phyloP scores from a whole-genome alignment of 2,113 vertebrate species.

The Odocoileus virginianus region DNA sequence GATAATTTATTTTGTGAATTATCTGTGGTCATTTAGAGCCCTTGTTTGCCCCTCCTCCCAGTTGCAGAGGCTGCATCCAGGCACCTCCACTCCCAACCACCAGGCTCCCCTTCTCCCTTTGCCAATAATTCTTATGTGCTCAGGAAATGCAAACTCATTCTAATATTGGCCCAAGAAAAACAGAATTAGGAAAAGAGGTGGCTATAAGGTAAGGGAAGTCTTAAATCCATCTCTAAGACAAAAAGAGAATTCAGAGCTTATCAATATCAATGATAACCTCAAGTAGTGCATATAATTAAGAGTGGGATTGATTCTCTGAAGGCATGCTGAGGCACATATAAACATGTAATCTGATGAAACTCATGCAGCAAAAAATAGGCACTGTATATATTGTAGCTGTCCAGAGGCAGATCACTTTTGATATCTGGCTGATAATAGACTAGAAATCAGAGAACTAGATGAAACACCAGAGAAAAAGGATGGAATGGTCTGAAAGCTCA shows the following conservation, averaged over 20 bases:
- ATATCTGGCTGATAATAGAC: background rate
- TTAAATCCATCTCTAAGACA: constrained; percentile 29
- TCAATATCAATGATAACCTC: background rate
- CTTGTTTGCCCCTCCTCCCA: background rate
- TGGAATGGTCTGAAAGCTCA: background rate
- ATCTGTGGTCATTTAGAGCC: constrained; percentile 45
- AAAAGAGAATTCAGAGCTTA: constrained; percentile 36
- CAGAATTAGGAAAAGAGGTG: constrained; percentile 43
- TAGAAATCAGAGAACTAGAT: constrained; percentile 13
- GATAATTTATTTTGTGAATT: constrained; percentile 56
- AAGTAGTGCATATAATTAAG: constrained; percentile 33
- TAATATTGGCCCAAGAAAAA: constrained; percentile 45
- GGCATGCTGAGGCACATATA: background rate
- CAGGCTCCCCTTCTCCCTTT: background rate
- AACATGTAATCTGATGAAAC: constrained; percentile 22
- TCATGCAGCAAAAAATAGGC: background rate
- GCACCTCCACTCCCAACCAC: background rate
- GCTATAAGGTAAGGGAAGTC: constrained; percentile 32
- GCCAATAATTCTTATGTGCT: constrained; percentile 38
- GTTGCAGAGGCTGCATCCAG: constrained; percentile 11
- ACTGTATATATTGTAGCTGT: background rate
- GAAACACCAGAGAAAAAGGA: constrained; percentile 10
- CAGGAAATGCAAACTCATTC: constrained; percentile 61
- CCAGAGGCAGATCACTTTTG: background rate
- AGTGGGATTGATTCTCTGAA: constrained; percentile 31